Conservation (phyloP, 2,888 invertebrate genomes). For the Lepidonotus clava region DNA sequence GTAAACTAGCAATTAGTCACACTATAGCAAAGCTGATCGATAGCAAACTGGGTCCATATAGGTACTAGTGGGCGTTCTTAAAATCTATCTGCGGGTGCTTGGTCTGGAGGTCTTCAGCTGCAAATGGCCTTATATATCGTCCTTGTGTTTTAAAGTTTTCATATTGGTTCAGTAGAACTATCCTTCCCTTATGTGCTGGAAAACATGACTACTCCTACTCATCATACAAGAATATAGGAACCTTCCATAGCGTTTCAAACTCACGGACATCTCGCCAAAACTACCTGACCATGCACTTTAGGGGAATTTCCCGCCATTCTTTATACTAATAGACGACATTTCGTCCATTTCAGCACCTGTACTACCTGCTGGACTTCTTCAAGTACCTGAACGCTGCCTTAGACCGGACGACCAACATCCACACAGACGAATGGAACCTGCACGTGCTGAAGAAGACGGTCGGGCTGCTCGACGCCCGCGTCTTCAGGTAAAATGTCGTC, state of each 20-base stretch:
- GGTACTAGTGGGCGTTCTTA: too few species aligned
- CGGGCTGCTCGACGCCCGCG: conserved; percentile 66
- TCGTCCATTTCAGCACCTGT: conserved; percentile 67
- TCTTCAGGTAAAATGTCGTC: conserved; percentile 64
- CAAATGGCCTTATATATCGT: too few species aligned
- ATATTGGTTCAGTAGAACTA: neutral
- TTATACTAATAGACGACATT: neutral
- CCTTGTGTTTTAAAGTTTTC: neutral
- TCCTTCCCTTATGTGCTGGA: neutral
- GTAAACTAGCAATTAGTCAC: too few species aligned
- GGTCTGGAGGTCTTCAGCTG: too few species aligned
- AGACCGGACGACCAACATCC: conserved; percentile 75
- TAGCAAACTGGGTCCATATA: too few species aligned
- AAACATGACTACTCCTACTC: neutral
- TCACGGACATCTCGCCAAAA: neutral
- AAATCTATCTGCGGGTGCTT: too few species aligned
- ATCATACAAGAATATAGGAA: too few species aligned
- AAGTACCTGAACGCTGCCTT: conserved; percentile 71
- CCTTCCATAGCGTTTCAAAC: too few species aligned
- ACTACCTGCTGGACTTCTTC: conserved; percentile 70
- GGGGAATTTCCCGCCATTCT: neutral
- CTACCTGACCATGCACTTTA: neutral
- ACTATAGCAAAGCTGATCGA: too few species aligned
- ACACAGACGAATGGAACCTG: conserved; percentile 78
- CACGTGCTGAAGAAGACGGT: conserved; percentile 70